Evolutionary conservation across 2,888 invertebrate species (phyloP).

Genomic region (Dolichomitus sp.): DNA sequence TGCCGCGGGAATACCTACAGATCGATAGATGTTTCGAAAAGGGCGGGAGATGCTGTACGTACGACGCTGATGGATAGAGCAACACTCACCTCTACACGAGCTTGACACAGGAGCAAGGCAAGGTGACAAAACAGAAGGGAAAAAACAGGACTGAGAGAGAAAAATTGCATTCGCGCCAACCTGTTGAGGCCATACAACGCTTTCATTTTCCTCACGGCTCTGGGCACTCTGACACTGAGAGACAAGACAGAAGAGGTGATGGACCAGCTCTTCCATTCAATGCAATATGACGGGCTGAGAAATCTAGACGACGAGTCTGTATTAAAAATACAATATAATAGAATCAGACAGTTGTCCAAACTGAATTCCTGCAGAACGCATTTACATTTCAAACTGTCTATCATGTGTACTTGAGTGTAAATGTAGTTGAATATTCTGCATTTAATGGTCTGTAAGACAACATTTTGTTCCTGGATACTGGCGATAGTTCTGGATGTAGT

Average conservation of each 20-base stretch:
- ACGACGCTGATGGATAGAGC: slow-evolving; percentile 8
- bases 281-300: slow-evolving; percentile 11
- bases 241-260: slow-evolving; percentile 32
- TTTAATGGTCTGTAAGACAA: background rate
- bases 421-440: background rate
- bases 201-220: slow-evolving; percentile 40
- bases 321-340: background rate
- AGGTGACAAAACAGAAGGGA: background rate
- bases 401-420: background rate
- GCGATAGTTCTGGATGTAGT: background rate
- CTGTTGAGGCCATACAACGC: slow-evolving; percentile 74
- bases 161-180: slow-evolving; percentile 76
- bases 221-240: slow-evolving; percentile 22
- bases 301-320: background rate
- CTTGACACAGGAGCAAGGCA: background rate
- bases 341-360: background rate
- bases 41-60: slow-evolving; percentile 20
- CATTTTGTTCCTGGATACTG: background rate
- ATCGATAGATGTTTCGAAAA: slow-evolving; percentile 45
- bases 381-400: background rate
- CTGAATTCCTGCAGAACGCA: background rate
- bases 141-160: slow-evolving; percentile 68
- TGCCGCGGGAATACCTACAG: slow-evolving; percentile 2
- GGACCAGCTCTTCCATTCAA: slow-evolving; percentile 20
- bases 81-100: slow-evolving; percentile 3